A percentile compares a stretch with the other conserved stretches of the same genome.
phyloP scores from a whole-genome alignment of 2,113 vertebrate species.

The Ameiurus melas region DNA sequence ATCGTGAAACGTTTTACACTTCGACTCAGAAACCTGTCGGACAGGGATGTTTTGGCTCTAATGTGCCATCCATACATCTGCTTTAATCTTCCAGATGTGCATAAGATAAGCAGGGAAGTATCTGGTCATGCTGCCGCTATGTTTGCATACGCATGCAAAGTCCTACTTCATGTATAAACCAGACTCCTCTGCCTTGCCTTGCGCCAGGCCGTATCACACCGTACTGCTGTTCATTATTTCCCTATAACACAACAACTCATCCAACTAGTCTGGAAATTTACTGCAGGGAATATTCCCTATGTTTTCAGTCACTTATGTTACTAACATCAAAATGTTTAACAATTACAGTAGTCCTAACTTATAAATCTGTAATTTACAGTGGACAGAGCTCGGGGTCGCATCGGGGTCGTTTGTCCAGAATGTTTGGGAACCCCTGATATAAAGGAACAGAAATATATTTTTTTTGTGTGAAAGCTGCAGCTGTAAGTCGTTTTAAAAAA shows the following conservation, averaged over 20 bases:
- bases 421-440: neutral
- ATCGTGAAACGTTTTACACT: neutral
- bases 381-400: neutral
- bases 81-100: neutral
- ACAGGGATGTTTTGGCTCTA: neutral
- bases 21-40: neutral
- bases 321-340: neutral
- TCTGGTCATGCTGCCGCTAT: neutral
- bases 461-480: no score
- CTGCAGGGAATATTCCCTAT: neutral
- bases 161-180: neutral
- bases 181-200: neutral
- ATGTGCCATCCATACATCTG: neutral
- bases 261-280: neutral
- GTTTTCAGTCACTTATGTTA: neutral
- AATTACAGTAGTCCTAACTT: neutral
- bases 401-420: neutral
- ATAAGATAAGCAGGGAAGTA: neutral
- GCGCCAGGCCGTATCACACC: neutral
- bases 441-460: no score
- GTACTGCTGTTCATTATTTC: neutral
- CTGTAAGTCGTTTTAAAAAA: no score
- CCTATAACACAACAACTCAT: neutral
- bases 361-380: neutral
- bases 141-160: neutral